A percentile compares a stretch with the other conserved stretches of the same genome.
Conservation (phyloP, 2,797 vertebrate genomes). For the Xenopus petersii region DNA sequence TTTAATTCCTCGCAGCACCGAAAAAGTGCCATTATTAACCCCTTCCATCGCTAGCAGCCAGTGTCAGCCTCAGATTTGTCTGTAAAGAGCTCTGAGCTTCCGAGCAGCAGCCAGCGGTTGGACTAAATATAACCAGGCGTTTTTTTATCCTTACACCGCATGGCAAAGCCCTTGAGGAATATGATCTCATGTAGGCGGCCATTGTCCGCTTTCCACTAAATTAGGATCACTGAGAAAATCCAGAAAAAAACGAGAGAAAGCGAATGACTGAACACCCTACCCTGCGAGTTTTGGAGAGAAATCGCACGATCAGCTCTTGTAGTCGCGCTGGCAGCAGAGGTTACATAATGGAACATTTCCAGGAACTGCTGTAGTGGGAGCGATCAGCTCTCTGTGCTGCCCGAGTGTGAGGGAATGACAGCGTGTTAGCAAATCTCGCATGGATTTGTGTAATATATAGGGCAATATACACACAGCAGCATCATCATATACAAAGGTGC, state of each 20-base stretch:
- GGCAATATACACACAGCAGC: neutral
- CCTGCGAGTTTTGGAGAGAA: slow-evolving; percentile 44
- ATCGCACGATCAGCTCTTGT: slow-evolving; percentile 64
- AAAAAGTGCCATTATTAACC: no score
- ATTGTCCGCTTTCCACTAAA: slow-evolving; percentile 55
- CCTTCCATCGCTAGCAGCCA: no score
- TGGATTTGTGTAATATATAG: neutral
- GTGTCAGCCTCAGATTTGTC: no score
- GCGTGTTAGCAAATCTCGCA: neutral
- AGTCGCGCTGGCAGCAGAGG: slow-evolving; percentile 66
- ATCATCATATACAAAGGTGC: neutral
- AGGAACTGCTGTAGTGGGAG: slow-evolving; percentile 63
- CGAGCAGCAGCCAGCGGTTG: neutral
- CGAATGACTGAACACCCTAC: no score
- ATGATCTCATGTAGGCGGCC: slow-evolving; percentile 46
- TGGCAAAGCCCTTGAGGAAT: slow-evolving; percentile 41
- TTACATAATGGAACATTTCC: slow-evolving; percentile 81
- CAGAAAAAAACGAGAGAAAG: slow-evolving; percentile 5
- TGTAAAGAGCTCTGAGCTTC: no score
- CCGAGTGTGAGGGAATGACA: slow-evolving; percentile 7
- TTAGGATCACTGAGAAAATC: slow-evolving; percentile 47
- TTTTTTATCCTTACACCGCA: slow-evolving; percentile 57
- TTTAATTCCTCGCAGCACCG: no score
- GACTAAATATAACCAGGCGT: slow-evolving; percentile 67
- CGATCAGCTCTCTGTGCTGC: slow-evolving; percentile 52